phyloP scores from a whole-genome alignment of 35 echinoderm and acorn worm genomes.

The Heliocidaris erythrogramma region DNA sequence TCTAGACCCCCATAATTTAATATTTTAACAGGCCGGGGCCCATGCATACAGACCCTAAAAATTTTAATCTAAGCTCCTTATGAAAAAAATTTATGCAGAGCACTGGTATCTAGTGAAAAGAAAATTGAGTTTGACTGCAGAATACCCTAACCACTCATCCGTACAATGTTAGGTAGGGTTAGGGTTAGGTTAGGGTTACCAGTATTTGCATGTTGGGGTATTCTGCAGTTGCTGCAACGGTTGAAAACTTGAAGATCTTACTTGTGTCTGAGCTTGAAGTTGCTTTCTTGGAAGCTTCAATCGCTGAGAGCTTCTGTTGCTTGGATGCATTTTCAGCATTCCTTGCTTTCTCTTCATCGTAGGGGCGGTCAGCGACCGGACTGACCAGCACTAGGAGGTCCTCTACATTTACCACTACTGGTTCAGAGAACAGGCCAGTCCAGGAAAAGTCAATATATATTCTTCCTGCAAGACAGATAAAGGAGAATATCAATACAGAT shows the following conservation, averaged over 20 bases:
- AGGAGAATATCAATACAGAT: not conserved
- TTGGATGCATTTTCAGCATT: constrained; percentile 77
- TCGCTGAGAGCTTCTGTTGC: constrained; percentile 65
- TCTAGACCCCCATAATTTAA: too few relatives aligned
- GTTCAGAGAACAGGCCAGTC: constrained; percentile 86
- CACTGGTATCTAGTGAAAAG: too few relatives aligned
- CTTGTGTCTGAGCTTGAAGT: not conserved
- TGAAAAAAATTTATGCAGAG: too few relatives aligned
- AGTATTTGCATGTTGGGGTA: too few relatives aligned
- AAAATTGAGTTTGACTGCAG: too few relatives aligned
- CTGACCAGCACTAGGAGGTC: constrained; percentile 83
- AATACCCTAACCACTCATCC: too few relatives aligned
- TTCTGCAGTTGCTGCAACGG: too few relatives aligned
- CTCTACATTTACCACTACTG: constrained; percentile 82
- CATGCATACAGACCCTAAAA: too few relatives aligned
- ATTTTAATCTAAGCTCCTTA: too few relatives aligned
- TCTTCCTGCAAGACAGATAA: constrained; percentile 57
- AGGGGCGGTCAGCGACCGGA: constrained; percentile 82
- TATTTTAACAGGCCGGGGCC: too few relatives aligned
- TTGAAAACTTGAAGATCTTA: not conserved
- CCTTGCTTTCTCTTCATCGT: constrained; percentile 77
- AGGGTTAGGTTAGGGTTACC: too few relatives aligned
- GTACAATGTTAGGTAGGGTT: too few relatives aligned
- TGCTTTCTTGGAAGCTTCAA: constrained; percentile 75
- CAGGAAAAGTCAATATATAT: constrained; percentile 79